Evolutionary conservation across 2,113 vertebrate genomes (phyloP), one percentile per base, ranked within the genome.

Genomic region (Leptocoma aspasia): DNA sequence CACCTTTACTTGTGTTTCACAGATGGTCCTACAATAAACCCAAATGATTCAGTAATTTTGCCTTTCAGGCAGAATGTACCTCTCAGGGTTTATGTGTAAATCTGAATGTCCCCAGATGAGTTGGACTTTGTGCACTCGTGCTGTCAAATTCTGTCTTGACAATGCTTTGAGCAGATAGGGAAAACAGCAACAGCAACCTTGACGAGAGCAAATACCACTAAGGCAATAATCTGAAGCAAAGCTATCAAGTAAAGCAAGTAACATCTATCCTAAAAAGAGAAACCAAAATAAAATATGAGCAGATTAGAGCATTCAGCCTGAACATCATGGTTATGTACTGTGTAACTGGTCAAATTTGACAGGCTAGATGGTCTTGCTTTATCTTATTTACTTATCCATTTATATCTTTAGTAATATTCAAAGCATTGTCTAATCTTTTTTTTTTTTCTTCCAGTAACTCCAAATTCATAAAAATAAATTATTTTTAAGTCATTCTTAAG

Each of bases 241-340:
- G 3, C 17, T 49, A 68, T 6, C 2, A 82, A 49, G 18, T 9
- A 70, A 87, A 86, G 15, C 9, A 82, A 66, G 9, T 8, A 82
- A 31, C 5, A 23, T 23, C 41, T 66, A 42, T 44, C 14, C 27
- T 35, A 57, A 77, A 42, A 78, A 41, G 10, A 73, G 37, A 91
- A 90, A 76, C 2, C 2, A 50, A 73, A 71, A 54, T 31, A 59
- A 66, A 70, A 45, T 42, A 52, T 9, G 18, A n/a, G 11, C 9
- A 56, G 8, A 19, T 79, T 54, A 39, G 15, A n/a, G 4, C 13
- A 59, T 11, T 79, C 10, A 3, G 13, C 5, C 47, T 45, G 21
- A 28, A 57, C 0, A 0, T 39, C 15, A 37, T 47, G 31, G 15
- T 33, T 50, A 33, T 0, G 6, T 18, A 44, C 6, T n/a, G 9